Evolutionary conservation across 2,888 invertebrate genomes (phyloP), one percentile per base, ranked within the genome.

Genomic region (Perdita meconis): DNA sequence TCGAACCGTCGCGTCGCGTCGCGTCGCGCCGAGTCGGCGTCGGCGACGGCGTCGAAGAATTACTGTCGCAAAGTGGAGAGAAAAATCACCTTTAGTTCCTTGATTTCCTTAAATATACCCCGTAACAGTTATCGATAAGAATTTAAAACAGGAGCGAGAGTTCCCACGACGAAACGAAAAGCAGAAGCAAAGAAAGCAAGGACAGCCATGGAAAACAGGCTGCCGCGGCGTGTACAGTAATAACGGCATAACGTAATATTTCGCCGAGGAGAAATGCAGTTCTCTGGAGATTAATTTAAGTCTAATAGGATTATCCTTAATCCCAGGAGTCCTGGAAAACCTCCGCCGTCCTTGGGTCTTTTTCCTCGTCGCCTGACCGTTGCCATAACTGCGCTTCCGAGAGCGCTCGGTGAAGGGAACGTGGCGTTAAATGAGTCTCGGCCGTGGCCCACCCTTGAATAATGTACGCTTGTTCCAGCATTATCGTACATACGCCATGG

Each of bases 301-400:
- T 91, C 89, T 89, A 89, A 90, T 89, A 89, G 90, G 90, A 91
- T 91, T 91, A 90, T 87, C 86, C 85, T 88, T 89, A 90, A 91
- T 90, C 88, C 87, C 79, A 78, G 82, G 88, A 84, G 86, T 88
- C 87, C 85, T 83, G 71, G 75, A 74, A 76, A 78, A 70, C 70
- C 75, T 79, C 63, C 81, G 55, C 55, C 42, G 40, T 71, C 61
- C 76, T 68, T 47, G 61, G 59, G 56, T 77, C 79, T 74, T 80
- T 84, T 85, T 81, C 76, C 70, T 70, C 75, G 76, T 78, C 73
- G 67, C 60, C 71, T 75, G 19, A 22, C 47, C 42, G 50, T 10
- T 38, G 13, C 10, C 51, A 56, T 55, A 64, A 57, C 57, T 59
- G 4, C 19, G 51, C 53, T 42, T 61, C 60, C 55, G 53, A 57